Evolutionary conservation across 2,797 vertebrate genomes (phyloP).

Genomic region (Sphaeramia orbicularis): DNA sequence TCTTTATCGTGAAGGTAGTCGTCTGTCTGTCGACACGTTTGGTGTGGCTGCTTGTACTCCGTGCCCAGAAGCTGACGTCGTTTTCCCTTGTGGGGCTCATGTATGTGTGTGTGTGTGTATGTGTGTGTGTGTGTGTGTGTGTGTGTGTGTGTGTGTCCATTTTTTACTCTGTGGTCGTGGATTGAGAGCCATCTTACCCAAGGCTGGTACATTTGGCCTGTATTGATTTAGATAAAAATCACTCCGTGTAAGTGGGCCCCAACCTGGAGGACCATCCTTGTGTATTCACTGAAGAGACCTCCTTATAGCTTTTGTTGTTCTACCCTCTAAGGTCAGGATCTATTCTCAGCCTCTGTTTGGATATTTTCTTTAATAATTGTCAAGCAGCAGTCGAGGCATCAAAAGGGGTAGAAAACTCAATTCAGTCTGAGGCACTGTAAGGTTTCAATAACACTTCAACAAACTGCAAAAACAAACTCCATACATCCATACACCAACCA

Average conservation of each 20-base stretch:
- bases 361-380: constrained; percentile 41
- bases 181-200: constrained; percentile 27
- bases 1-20: constrained; percentile 72
- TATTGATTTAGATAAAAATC: constrained; percentile 19
- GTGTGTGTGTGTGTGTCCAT: constrained; percentile 37
- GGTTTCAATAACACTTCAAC: no score
- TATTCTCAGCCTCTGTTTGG: neutral
- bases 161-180: constrained; percentile 31
- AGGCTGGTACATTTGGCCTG: constrained; percentile 5
- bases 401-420: no score
- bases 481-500: no score
- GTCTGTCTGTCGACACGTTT: constrained; percentile 68
- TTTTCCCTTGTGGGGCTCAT: constrained; percentile 42
- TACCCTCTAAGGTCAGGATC: constrained; percentile 12
- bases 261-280: neutral
- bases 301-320: constrained; percentile 3
- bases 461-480: no score
- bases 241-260: neutral
- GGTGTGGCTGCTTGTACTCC: constrained; percentile 45
- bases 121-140: constrained; percentile 1
- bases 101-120: constrained; percentile 13
- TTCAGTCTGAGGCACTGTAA: no score
- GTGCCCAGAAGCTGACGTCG: constrained; percentile 66
- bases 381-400: neutral
- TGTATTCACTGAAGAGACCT: neutral